Percentiles rank a stretch among this genome's conserved stretches.
phyloP scores from a whole-genome alignment of 2,888 invertebrate species.

The Ellobium chinense region DNA sequence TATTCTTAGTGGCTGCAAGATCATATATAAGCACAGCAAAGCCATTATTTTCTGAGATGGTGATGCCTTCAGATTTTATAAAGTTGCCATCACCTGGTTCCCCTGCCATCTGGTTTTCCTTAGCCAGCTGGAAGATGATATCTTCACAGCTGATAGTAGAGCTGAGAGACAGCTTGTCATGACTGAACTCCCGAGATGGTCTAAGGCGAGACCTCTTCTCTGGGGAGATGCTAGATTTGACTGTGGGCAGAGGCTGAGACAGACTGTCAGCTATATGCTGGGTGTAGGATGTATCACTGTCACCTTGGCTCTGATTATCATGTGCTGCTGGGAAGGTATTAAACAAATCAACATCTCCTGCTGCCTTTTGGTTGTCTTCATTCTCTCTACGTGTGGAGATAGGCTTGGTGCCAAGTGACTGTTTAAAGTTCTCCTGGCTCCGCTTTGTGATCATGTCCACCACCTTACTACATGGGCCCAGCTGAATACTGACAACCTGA shows the following conservation, averaged over 20 bases:
- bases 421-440: constrained; percentile 32
- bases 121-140: constrained; percentile 40
- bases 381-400: background rate
- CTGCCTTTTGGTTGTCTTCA: background rate
- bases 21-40: constrained; percentile 28
- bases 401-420: constrained; percentile 13
- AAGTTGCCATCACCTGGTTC: background rate
- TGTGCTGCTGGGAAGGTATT: background rate
- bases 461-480: constrained; percentile 51
- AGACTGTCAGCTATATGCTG: background rate
- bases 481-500: constrained; percentile 56
- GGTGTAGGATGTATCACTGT: background rate
- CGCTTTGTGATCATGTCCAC: constrained; percentile 46
- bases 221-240: background rate
- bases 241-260: background rate
- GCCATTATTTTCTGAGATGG: constrained; percentile 23
- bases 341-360: background rate
- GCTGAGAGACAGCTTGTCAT: constrained; percentile 29
- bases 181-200: constrained; percentile 17
- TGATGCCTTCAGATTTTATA: constrained; percentile 30
- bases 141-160: constrained; percentile 32
- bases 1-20: background rate
- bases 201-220: background rate
- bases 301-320: too few relatives aligned
- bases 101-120: constrained; percentile 6